Conservation (phyloP, 2,113 vertebrate genomes). For the Nibea coibor region DNA sequence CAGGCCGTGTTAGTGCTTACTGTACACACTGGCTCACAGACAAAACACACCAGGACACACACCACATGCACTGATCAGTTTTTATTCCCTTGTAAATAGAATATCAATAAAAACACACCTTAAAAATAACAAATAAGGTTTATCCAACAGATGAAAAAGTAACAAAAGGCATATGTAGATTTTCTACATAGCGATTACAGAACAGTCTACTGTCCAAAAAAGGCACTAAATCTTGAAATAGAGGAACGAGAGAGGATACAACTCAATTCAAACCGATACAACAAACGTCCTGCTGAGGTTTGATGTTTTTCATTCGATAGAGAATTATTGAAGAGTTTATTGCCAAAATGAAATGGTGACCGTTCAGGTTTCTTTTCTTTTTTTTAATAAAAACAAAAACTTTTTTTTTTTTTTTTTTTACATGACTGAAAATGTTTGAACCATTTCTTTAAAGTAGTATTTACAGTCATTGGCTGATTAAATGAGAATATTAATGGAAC, state of each 20-base stretch:
- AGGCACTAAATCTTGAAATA: conserved; percentile 99
- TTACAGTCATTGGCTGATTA: conserved; percentile 51
- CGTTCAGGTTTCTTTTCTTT: not conserved
- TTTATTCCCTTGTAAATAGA: conserved; percentile 98
- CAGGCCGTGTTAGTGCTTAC: not conserved
- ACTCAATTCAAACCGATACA: conserved; percentile 85
- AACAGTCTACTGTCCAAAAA: conserved; percentile 99
- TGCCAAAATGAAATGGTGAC: conserved; percentile 56
- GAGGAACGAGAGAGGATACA: conserved; percentile 87
- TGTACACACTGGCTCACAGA: not conserved
- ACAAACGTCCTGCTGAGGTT: conserved; percentile 73
- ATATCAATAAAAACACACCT: conserved; percentile 99
- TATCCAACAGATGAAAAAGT: conserved; percentile 90
- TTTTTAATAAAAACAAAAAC: not conserved
- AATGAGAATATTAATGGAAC: conserved; percentile 25
- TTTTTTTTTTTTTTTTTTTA: not conserved
- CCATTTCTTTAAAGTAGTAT: not conserved
- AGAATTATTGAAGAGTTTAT: conserved; percentile 70
- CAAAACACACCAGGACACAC: conserved; percentile 27
- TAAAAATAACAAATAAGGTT: conserved; percentile 90
- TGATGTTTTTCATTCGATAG: conserved; percentile 68
- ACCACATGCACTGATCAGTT: conserved; percentile 80
- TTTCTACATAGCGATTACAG: conserved; percentile 95
- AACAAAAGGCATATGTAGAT: conserved; percentile 96
- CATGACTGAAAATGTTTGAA: conserved; percentile 46